A percentile compares a stretch with the other conserved stretches of the same genome.
Evolutionary conservation across 2,113 vertebrate genomes (phyloP).

Genomic region (Eleginops maclovinus): DNA sequence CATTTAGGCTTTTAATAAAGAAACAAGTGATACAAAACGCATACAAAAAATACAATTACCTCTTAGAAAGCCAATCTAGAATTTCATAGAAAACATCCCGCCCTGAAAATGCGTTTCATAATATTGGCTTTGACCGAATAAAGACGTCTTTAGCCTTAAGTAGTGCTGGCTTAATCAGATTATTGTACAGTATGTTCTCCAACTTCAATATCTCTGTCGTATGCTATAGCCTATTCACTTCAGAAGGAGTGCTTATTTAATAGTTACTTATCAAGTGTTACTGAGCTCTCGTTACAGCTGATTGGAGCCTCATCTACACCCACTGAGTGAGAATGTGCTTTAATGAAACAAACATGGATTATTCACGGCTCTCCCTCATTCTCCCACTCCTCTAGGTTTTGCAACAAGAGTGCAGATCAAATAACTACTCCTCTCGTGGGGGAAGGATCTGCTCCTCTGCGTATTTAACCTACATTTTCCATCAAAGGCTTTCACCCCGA

Average conservation of each 20-base stretch:
- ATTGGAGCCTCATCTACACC: slow-evolving; percentile 56
- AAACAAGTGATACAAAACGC: neutral
- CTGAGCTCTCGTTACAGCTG: slow-evolving; percentile 63
- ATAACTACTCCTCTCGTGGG: slow-evolving; percentile 72
- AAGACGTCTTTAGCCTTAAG: slow-evolving; percentile 1
- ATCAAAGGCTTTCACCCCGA: slow-evolving; percentile 76
- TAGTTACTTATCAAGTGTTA: slow-evolving; percentile 22
- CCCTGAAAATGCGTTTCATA: neutral
- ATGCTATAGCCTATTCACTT: neutral
- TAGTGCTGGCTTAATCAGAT: neutral
- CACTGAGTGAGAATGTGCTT: slow-evolving; percentile 57
- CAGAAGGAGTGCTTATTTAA: slow-evolving; percentile 17
- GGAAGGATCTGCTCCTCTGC: slow-evolving; percentile 76
- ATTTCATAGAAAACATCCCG: neutral
- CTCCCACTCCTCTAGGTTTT: slow-evolving; percentile 69
- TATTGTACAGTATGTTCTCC: neutral
- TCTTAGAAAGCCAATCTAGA: neutral
- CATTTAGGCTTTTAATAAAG: too few relatives aligned
- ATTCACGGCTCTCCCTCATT: slow-evolving; percentile 68
- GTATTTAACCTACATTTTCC: slow-evolving; percentile 85
- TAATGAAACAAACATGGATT: slow-evolving; percentile 78
- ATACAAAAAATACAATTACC: neutral
- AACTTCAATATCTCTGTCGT: neutral
- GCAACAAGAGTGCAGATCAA: slow-evolving; percentile 76
- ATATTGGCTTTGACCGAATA: neutral